Evolutionary conservation across 1,140 invertebrate species (phyloP).

Genomic region (Leptopilina boulardi): DNA sequence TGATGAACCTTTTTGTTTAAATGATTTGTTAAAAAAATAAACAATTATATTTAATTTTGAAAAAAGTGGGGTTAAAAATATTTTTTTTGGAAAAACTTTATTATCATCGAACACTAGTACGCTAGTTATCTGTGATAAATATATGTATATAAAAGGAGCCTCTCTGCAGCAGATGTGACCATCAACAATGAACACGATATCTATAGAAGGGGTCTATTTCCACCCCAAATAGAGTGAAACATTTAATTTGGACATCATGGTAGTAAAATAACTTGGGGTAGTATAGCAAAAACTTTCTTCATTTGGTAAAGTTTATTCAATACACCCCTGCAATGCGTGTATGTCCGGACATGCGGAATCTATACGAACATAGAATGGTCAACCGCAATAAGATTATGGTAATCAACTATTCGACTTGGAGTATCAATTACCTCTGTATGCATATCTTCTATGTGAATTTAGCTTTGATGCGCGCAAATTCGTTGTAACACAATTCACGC

Average conservation of each 20-base stretch:
- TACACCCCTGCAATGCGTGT: constrained; percentile 49
- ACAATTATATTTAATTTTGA: too few species aligned
- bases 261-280: constrained; percentile 2
- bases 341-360: constrained; percentile 61
- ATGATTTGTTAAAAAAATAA: too few species aligned
- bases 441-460: constrained; percentile 65
- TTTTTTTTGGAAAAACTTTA: too few species aligned
- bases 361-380: constrained; percentile 50
- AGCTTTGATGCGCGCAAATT: constrained; percentile 70
- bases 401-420: constrained; percentile 73
- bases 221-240: background rate
- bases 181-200: background rate
- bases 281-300: constrained; percentile 46
- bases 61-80: too few species aligned
- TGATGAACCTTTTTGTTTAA: too few species aligned
- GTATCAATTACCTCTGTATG: constrained; percentile 73
- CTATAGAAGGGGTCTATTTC: background rate
- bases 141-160: too few species aligned
- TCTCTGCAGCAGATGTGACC: background rate
- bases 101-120: too few species aligned
- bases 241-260: background rate
- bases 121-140: too few species aligned
- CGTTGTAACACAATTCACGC: constrained; percentile 69
- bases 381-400: constrained; percentile 72
- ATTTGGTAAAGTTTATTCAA: constrained; percentile 62